A percentile compares a stretch with the other conserved stretches of the same genome.
Conservation (phyloP, 1,140 invertebrate species). For the Spodoptera litura region DNA sequence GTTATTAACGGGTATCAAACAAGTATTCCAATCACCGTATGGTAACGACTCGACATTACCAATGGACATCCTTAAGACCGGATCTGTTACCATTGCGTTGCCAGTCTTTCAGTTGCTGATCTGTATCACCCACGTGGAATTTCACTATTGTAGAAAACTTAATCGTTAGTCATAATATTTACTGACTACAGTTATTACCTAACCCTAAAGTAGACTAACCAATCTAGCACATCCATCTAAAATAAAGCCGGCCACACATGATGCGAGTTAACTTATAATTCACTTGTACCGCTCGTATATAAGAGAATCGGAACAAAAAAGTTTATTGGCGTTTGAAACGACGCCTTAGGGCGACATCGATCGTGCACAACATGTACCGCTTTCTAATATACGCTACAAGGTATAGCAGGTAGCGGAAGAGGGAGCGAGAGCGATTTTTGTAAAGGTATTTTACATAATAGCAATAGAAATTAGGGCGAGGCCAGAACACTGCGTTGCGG, state of each 20-base stretch:
- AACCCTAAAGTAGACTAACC: background rate
- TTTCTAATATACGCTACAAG: slow-evolving; percentile 42
- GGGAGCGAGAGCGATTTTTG: background rate
- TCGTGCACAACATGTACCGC: slow-evolving; percentile 67
- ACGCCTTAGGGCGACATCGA: slow-evolving; percentile 81
- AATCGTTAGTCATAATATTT: no score
- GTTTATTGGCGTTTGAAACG: slow-evolving; percentile 81
- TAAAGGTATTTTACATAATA: background rate
- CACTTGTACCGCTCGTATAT: slow-evolving; percentile 68
- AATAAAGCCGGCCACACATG: slow-evolving; percentile 17
- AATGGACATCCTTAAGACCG: background rate
- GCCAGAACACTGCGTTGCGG: no score
- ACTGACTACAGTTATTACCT: no score
- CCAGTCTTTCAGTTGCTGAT: no score
- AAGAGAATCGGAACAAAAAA: slow-evolving; percentile 74
- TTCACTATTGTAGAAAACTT: no score
- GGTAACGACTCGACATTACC: no score
- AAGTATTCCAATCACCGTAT: no score
- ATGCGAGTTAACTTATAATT: slow-evolving; percentile 65
- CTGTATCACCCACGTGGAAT: no score
- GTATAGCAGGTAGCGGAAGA: slow-evolving; percentile 42
- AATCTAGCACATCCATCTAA: background rate
- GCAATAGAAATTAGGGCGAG: no score
- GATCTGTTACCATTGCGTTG: no score
- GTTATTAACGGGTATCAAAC: no score